These are phyloP conservation scores for Drosophila niveifrons DNA, from an alignment of 2,888 invertebrate genomes.

Conservation along the genomic window DNA sequence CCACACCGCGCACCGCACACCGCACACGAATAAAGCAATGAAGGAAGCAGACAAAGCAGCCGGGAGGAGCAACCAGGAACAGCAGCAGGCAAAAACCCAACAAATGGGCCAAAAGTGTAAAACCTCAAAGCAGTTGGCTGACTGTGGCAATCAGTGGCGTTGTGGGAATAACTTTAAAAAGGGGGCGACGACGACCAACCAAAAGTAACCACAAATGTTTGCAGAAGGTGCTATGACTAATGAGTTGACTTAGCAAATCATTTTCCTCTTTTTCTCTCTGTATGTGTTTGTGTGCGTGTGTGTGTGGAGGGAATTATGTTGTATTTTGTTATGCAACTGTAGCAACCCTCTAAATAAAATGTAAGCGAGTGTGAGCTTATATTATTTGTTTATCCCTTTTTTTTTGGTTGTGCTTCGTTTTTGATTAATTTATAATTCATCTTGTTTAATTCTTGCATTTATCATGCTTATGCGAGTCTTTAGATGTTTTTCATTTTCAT, in stretches of 20 bases:
- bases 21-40: conserved; percentile 49
- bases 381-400: conserved; percentile 26
- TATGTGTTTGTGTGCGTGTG: background rate
- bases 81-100: conserved; percentile 39
- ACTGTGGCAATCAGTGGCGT: conserved; percentile 65
- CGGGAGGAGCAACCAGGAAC: conserved; percentile 7
- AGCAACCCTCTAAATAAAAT: conserved; percentile 23
- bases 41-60: conserved; percentile 7
- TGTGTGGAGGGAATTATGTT: conserved; percentile 26
- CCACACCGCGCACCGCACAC: conserved; percentile 55
- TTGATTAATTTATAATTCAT: conserved; percentile 28
- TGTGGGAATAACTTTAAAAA: conserved; percentile 44
- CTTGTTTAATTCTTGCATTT: conserved; percentile 21
- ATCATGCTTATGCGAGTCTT: conserved; percentile 2
- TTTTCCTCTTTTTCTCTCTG: conserved; percentile 6
- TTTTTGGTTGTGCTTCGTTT: background rate
- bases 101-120: conserved; percentile 75
- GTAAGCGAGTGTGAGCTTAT: conserved; percentile 11
- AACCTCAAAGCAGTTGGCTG: conserved; percentile 65
- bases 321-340: conserved; percentile 17
- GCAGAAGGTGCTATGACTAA: conserved; percentile 65
- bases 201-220: conserved; percentile 32
- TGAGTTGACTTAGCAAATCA: conserved; percentile 62
- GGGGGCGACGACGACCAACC: conserved; percentile 9
- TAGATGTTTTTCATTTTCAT: background rate